Evolutionary conservation across 2,888 invertebrate species (phyloP), one percentile per base, ranked within the genome.

Genomic region (Frankliniella fusca): DNA sequence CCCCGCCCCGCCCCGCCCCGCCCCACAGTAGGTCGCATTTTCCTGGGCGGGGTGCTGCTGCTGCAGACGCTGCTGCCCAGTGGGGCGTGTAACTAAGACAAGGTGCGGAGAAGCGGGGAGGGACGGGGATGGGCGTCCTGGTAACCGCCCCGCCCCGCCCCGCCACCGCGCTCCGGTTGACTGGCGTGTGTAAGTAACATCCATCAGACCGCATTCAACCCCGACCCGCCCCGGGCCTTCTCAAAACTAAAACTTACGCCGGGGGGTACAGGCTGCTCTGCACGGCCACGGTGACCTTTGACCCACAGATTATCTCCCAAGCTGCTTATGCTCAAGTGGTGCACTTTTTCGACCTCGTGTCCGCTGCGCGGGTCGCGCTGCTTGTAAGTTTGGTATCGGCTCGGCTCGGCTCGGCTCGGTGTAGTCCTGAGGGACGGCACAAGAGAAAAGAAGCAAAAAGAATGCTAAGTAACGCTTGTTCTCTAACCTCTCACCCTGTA

Each of bases 401-500:
- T 76, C 70, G 27, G 27, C 70, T 76, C 27, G 70, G 70, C 70
- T 70, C 10, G 70, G 70, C 70, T 27, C 70, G 70, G 70, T n/a
- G 38, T 5, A 38, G 38, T 38, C 38, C 38, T 38, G 5, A 5
- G 5, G 38, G 38, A 38, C 5, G 38, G 38, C 38, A 38, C 38
- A 38, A 2, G 38, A 38, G 38, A 38, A 38, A 38, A 38, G 38
- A 38, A 38, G 5, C 38, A 38, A 38, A 38, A 38, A 38, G 15
- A 20, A 12, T 54, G 18, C 10, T 54, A 7, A 7, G 18, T 54
- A 38, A 38, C 54, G 70, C n/a, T 76, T 76, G 70, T 76, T 76
- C 70, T 76, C 70, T 76, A 76, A 76, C 70, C 70, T 38, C 38
- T 38, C 38, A 76, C 70, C 70, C 70, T 76, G 70, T 76, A 76